Evolutionary conservation across 2,888 invertebrate species (phyloP).

Genomic region (Drosophila neonasuta): DNA sequence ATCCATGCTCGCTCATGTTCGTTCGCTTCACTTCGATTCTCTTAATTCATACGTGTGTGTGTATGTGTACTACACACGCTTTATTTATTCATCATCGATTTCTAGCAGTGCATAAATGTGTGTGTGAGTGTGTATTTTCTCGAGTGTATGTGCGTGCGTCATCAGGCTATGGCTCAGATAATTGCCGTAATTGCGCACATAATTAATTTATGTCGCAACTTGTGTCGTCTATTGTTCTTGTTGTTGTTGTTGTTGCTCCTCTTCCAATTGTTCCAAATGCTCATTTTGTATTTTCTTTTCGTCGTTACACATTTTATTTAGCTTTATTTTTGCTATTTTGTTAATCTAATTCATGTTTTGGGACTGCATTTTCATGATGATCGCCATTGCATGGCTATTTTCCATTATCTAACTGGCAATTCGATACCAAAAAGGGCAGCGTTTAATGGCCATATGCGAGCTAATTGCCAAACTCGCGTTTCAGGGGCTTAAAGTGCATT

Average conservation of each 20-base stretch:
- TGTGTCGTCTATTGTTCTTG: conserved; percentile 10
- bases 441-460: conserved; percentile 12
- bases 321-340: not conserved
- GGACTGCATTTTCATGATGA: conserved; percentile 34
- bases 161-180: conserved; percentile 33
- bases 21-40: conserved; percentile 30
- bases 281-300: conserved; percentile 1
- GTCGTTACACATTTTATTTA: not conserved
- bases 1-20: conserved; percentile 26
- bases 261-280: conserved; percentile 4
- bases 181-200: conserved; percentile 66
- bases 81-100: conserved; percentile 52
- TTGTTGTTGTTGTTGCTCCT: not conserved
- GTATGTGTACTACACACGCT: conserved; percentile 29
- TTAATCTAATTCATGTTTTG: not conserved
- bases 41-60: conserved; percentile 58
- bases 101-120: not conserved
- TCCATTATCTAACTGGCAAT: conserved; percentile 38
- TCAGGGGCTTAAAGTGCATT: not conserved
- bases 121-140: not conserved
- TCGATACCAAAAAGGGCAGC: conserved; percentile 11
- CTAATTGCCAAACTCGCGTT: conserved; percentile 9
- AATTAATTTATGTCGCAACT: conserved; percentile 60
- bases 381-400: conserved; percentile 27
- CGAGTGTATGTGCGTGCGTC: conserved; percentile 1